These are phyloP conservation scores for Pangasius macronema DNA, from an alignment of 2,797 vertebrate species.

Conservation along the genomic window DNA sequence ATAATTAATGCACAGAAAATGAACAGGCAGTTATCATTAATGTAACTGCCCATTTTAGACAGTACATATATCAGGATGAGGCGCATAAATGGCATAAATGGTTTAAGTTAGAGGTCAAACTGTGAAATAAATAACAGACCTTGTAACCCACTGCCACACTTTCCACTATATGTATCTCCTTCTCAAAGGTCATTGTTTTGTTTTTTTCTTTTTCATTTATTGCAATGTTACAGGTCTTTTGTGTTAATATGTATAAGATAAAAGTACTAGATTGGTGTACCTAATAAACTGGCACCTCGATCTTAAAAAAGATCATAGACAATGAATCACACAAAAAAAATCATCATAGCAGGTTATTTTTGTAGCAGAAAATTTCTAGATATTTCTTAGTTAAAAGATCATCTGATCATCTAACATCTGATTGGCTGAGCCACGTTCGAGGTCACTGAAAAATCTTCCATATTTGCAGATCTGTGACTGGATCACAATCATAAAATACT, in stretches of 20 bases:
- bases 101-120: constrained; percentile 2
- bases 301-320: neutral
- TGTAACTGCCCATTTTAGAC: constrained; percentile 35
- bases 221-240: neutral
- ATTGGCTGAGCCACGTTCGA: neutral
- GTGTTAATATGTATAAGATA: neutral
- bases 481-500: neutral
- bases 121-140: neutral
- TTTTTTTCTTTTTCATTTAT: neutral
- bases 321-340: neutral
- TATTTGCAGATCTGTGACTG: neutral
- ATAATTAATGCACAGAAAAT: constrained; percentile 40
- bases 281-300: neutral
- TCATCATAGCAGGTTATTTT: neutral
- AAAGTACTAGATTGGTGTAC: neutral
- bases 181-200: neutral
- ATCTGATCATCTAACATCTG: neutral
- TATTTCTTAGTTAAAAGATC: neutral
- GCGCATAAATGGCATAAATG: neutral
- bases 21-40: constrained; percentile 37
- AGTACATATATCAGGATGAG: neutral
- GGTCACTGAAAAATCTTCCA: neutral
- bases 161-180: neutral
- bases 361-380: neutral
- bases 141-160: neutral